A percentile compares a stretch with the other conserved stretches of the same genome.
phyloP scores from a whole-genome alignment of 1,140 invertebrate genomes.

The Drosophila nikananu region DNA sequence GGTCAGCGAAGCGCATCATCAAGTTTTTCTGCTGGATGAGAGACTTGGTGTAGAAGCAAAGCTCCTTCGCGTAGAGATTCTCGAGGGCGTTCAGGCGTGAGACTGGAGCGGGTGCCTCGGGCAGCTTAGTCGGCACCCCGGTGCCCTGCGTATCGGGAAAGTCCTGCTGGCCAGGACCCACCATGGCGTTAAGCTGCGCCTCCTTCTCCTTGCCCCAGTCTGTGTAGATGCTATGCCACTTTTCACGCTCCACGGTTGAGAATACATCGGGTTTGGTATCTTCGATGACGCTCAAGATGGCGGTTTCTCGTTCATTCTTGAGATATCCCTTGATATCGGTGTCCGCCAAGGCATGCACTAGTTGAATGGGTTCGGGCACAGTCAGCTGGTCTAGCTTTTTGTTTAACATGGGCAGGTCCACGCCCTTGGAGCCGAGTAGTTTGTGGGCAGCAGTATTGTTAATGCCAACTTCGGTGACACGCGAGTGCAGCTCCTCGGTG shows the following conservation, averaged over 20 bases:
- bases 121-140: constrained; percentile 88
- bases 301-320: constrained; percentile 97
- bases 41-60: constrained; percentile 92
- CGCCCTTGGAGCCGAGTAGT: constrained; percentile 95
- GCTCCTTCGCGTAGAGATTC: constrained; percentile 93
- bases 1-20: constrained; percentile 90
- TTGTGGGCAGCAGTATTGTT: constrained; percentile 97
- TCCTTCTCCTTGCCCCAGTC: constrained; percentile 96
- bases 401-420: constrained; percentile 95
- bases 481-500: constrained; percentile 94
- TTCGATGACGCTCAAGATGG: constrained; percentile 95
- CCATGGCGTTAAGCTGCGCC: constrained; percentile 94
- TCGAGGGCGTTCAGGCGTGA: constrained; percentile 87
- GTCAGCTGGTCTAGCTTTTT: constrained; percentile 95
- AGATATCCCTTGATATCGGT: constrained; percentile 95
- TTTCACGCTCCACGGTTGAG: constrained; percentile 89
- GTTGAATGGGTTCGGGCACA: constrained; percentile 93
- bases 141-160: constrained; percentile 90
- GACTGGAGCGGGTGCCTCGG: constrained; percentile 83
- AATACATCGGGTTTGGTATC: constrained; percentile 93
- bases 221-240: constrained; percentile 92
- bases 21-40: constrained; percentile 90
- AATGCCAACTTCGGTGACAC: constrained; percentile 92
- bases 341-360: constrained; percentile 94
- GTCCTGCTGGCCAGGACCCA: constrained; percentile 92